Evolutionary conservation across 1,140 invertebrate genomes (phyloP).

Genomic region (Periplaneta americana): DNA sequence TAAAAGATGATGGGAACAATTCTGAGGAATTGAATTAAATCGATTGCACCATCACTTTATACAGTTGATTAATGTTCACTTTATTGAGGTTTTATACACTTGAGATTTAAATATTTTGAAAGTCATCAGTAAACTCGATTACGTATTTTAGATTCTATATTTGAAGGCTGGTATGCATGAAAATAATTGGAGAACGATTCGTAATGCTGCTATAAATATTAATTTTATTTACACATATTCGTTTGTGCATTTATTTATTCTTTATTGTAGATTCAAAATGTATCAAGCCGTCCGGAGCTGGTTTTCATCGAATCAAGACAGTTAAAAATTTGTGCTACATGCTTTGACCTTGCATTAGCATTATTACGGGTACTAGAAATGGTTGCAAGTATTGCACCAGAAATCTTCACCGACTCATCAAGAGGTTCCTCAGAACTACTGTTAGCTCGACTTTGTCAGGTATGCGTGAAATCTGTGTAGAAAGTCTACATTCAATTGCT

Average conservation of each 20-base stretch:
- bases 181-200: no score
- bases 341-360: conserved; percentile 66
- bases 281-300: conserved; percentile 37
- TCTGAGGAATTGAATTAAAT: no score
- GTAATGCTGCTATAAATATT: no score
- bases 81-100: no score
- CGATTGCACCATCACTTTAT: no score
- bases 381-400: conserved; percentile 58
- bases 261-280: conserved; percentile 53
- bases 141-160: no score
- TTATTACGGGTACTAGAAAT: conserved; percentile 75
- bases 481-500: no score
- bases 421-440: conserved; percentile 55
- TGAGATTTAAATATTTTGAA: neutral
- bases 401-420: conserved; percentile 53
- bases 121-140: neutral
- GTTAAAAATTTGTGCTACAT: conserved; percentile 78
- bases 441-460: conserved; percentile 60
- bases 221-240: no score
- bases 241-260: neutral
- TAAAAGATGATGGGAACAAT: no score
- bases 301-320: conserved; percentile 68
- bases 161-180: no score
- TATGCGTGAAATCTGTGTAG: no score
- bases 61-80: no score